Base-by-base conservation (phyloP, 2,888 invertebrate species). In the Lordiphosa andalusiaca region DNA sequence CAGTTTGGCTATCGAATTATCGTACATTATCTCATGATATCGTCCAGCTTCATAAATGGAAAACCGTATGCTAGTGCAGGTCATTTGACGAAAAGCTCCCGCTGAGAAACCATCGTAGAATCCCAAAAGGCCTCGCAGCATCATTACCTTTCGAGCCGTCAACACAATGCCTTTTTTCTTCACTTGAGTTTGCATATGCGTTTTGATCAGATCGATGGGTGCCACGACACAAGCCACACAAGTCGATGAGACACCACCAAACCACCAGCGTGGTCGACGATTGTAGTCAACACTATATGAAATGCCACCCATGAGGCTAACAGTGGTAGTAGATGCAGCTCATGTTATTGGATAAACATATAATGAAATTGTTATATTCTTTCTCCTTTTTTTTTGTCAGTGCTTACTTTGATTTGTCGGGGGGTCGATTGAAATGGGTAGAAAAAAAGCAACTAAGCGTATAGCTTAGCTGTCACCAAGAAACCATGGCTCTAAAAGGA, bases 71-170 rank as follows among this genome's bases (percentile, higher is more conserved):
- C 73, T 76, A 0, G 70, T 69, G 21, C 56, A 57, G 16, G 41
- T 53, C 58, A 73, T 46, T 10, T 76, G 73, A 0, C 67, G 53
- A 4, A 55, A 2, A 0, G 64, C 57, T 3, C 65, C 70, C n/a
- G 73, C 73, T 1, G 53, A 13, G 21, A 74, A 74, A 6, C 73
- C 73, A 53, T 76, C 77, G 40, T 76, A 74, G 10, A 74, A 74
- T 0, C 73, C 71, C 4, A 44, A 6, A 0, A 13, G 23, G 62
- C 70, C 70, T 53, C 66, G 47, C 3, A 49, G 10, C 0, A 21
- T 6, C 0, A 63, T 25, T 5, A 73, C 67, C 3, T 65, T 61
- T 0, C 4, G 33, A 0, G 59, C 50, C 2, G 73, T 74, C 0
- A n/a, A 6, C 0, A 39, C 0, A 38, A 70, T 58, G 2, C 41